Percentiles rank a stretch among this genome's conserved stretches.
Evolutionary conservation across 2,797 vertebrate species (phyloP).

Genomic region (Mormyrus proboscirostris): DNA sequence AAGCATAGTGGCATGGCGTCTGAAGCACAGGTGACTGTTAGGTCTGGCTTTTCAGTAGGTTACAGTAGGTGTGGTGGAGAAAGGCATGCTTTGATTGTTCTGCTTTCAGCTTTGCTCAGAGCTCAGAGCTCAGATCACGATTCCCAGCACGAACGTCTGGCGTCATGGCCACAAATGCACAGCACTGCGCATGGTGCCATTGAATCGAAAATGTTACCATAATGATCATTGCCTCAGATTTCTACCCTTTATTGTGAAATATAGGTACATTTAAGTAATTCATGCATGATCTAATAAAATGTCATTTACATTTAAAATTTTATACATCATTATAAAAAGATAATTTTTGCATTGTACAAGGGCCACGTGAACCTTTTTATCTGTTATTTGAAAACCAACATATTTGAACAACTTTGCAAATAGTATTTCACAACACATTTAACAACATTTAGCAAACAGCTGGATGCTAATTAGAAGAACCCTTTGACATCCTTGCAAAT

Average conservation of each 20-base stretch:
- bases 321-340: background rate
- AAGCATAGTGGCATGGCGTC: background rate
- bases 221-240: background rate
- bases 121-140: background rate
- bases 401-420: background rate
- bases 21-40: background rate
- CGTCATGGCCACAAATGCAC: background rate
- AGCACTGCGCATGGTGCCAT: background rate
- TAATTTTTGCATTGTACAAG: background rate
- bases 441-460: background rate
- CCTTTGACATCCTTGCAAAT: slow-evolving; percentile 8
- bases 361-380: background rate
- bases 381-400: background rate
- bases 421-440: background rate
- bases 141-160: background rate
- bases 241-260: background rate
- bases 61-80: background rate
- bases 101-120: background rate
- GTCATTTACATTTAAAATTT: background rate
- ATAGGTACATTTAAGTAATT: background rate
- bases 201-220: background rate
- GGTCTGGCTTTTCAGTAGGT: background rate
- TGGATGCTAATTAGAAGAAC: slow-evolving; percentile 18
- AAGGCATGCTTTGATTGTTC: background rate
- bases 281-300: background rate